Evolutionary conservation across 2,888 invertebrate species (phyloP).

Genomic region (Nemotelus nigrinus): DNA sequence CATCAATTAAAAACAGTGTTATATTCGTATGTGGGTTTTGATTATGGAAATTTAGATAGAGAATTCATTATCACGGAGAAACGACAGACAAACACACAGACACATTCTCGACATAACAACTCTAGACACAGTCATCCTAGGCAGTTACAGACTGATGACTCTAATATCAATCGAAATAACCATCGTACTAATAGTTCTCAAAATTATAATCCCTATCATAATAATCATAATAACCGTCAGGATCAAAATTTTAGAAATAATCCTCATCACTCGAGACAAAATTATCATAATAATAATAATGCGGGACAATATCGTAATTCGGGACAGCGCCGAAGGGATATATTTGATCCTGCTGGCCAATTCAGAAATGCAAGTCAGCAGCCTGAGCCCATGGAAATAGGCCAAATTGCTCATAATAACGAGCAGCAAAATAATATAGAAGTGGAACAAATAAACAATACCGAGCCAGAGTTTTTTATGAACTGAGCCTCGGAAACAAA

Average conservation of each 20-base stretch:
- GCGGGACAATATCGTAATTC: conserved; percentile 4
- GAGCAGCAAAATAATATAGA: background rate
- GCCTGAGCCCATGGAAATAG: conserved; percentile 2
- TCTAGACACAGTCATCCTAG: background rate
- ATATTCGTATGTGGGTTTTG: background rate
- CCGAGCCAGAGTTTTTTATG: conserved; percentile 11
- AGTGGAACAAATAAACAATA: conserved; percentile 2
- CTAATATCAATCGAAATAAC: background rate
- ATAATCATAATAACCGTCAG: background rate
- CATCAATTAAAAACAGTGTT: background rate
- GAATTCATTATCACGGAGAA: background rate
- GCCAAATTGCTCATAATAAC: conserved; percentile 3
- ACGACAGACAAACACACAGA: background rate
- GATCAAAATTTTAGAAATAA: background rate
- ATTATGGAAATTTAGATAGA: background rate
- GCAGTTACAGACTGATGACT: background rate
- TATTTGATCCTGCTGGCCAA: background rate
- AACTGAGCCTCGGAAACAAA: conserved; percentile 26
- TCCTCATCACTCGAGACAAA: background rate
- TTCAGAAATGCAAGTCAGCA: background rate
- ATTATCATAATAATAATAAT: background rate
- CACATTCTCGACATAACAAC: background rate
- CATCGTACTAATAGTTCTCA: background rate
- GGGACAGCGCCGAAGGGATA: background rate
- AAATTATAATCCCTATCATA: background rate